Base-by-base conservation (phyloP, 2,797 vertebrate genomes). In the Cyprinella venusta region DNA sequence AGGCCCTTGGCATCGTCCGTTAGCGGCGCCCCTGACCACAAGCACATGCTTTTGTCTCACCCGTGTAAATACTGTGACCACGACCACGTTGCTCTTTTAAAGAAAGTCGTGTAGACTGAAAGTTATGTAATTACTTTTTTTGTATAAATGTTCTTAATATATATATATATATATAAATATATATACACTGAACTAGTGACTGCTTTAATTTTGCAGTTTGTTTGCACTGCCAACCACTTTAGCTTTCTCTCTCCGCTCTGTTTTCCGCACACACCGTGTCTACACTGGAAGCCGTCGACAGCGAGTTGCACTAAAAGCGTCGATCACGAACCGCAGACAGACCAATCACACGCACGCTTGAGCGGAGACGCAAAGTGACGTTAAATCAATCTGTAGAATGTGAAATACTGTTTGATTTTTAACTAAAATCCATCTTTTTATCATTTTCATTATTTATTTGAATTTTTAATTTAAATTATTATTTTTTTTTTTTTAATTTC, bases 191-290 rank as follows among this genome's bases (percentile, higher is more conserved):
- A 83, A 13, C 18, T 83, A 83, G 80, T 72, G 42, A 72, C 52
- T 80, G 80, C 72, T 71, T 83, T 82, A 33, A 40, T 33, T 76
- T 79, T 75, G 42, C 80, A 56, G 50, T 77, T 80, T 81, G 85
- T 92, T 92, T 93, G 91, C 94, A 94, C 93, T 94, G 94, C 94
- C 93, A 94, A 92, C 92, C 90, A 92, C 90, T 91, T 90, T 88
- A 88, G 78, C 80, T 91, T 88, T 92, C 88, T 84, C 71, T 61
- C 71, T 61, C 88, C 86, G 90, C 90, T 89, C 87, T 88, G 85
- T 92, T 89, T 15, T 90, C 13, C 30, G 26, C 77, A 64, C 68
- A 21, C 69, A 21, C 18, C 45, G 61, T 21, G 63, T 82, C 50
- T 54, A 59, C 63, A 56, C 71, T 21, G 36, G 63, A 76, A 30